Base-by-base conservation (phyloP, 1,140 invertebrate genomes). In the Drosophila littoralis region DNA sequence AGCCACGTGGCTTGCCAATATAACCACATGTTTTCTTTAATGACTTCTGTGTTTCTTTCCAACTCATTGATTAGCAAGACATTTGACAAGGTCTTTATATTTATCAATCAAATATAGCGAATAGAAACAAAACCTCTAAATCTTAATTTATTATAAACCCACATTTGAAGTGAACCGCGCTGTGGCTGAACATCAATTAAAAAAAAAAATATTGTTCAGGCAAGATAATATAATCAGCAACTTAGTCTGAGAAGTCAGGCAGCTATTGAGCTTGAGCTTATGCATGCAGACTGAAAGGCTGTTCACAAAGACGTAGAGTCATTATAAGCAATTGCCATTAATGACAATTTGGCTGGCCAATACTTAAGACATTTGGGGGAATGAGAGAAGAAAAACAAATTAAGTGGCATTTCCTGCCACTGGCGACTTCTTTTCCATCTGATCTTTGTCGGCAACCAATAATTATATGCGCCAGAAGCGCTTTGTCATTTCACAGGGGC, bases 321-420 rank as follows among this genome's bases (percentile, higher is more conserved):
- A 88, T 88, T 88, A 88, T 84, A 67, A 50, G 84, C 83, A 88
- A 88, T 88, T 88, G 83, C 76, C 83, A 89, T 89, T 88, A 88
- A 88, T 88, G 84, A 88, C 83, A 88, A 80, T 88, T 89, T 65
- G 84, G 74, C 67, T 65, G 74, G 40, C 77, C 77, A 77, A 89
- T 89, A 89, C 79, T 83, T 79, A 80, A 83, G 73, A 75, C 77
- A 80, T 79, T 82, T 2, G 2, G 10, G 51, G 6, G 43, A 22
- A 43, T n/a, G 7, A 7, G 12, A 42, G 61, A 54, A 78, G 48
- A 81, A 70, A 81, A 77, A 75, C 67, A 84, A 89, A 89, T 88
- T 88, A 89, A 89, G 83, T 88, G 82, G 83, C 84, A 84, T 88
- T 88, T 88, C 83, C 83, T 89, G 83, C 77, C 83, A 86, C 83